phyloP scores from a whole-genome alignment of 2,797 vertebrate genomes.

The Anguilla obscura region DNA sequence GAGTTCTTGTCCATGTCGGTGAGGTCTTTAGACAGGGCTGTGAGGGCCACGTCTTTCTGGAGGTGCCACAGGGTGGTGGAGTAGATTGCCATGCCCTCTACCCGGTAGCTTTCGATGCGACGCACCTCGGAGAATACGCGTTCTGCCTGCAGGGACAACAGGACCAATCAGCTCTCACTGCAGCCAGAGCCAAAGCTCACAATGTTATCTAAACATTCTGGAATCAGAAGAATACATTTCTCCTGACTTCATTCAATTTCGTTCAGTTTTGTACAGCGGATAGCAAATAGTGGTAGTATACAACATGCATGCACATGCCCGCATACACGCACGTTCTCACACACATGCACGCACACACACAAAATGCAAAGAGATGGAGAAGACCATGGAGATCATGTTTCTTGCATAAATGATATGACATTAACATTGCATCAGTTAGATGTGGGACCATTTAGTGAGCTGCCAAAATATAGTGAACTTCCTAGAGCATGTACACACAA shows the following conservation, averaged over 20 bases:
- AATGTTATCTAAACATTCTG: not conserved
- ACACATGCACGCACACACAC: too few relatives aligned
- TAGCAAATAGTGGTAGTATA: not conserved
- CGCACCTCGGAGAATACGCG: constrained; percentile 93
- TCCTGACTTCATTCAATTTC: not conserved
- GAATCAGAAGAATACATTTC: not conserved
- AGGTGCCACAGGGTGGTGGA: constrained; percentile 97
- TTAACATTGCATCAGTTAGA: too few relatives aligned
- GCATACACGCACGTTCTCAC: too few relatives aligned
- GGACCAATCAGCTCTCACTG: not conserved
- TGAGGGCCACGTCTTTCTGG: constrained; percentile 94
- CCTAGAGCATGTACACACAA: too few relatives aligned
- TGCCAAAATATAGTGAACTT: too few relatives aligned
- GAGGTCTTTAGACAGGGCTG: constrained; percentile 93
- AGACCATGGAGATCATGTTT: too few relatives aligned
- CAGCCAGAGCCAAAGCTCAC: not conserved
- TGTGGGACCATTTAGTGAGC: too few relatives aligned
- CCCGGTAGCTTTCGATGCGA: constrained; percentile 90
- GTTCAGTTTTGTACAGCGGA: not conserved
- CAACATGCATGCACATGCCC: too few relatives aligned
- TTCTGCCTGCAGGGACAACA: constrained; percentile 78
- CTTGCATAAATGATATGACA: too few relatives aligned
- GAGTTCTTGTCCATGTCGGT: constrained; percentile 99
- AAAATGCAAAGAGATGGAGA: too few relatives aligned
- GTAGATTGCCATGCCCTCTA: constrained; percentile 98